Conservation (phyloP, 2,113 vertebrate species). For the Nycticryphes semicollaris region DNA sequence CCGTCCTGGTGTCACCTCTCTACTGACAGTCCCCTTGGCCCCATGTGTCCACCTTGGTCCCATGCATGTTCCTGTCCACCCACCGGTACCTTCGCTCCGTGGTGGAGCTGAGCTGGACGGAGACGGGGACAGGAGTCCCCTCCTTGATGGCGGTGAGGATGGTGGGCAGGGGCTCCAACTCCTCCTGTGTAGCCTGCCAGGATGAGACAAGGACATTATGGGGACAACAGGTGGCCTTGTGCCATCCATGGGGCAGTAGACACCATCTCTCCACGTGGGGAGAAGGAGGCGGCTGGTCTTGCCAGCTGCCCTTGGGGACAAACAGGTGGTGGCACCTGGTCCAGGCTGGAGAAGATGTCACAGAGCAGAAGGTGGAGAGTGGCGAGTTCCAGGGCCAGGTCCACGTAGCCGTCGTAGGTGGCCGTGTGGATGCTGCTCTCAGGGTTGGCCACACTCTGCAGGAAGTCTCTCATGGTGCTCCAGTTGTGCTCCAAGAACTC, state of each 20-base stretch:
- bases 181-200: constrained; percentile 79
- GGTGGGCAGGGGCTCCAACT: constrained; percentile 86
- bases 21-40: neutral
- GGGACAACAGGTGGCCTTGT: neutral
- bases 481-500: constrained; percentile 86
- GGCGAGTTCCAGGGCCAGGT: constrained; percentile 89
- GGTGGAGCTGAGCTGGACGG: constrained; percentile 47
- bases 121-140: constrained; percentile 74
- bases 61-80: neutral
- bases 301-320: neutral
- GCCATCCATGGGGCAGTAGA: neutral
- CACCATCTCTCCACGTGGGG: neutral
- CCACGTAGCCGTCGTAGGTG: constrained; percentile 85
- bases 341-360: constrained; percentile 82
- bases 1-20: neutral
- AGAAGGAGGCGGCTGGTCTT: neutral
- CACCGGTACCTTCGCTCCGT: neutral
- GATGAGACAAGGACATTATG: neutral
- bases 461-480: constrained; percentile 83
- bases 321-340: constrained; percentile 76
- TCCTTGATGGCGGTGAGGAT: constrained; percentile 88
- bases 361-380: constrained; percentile 90
- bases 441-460: constrained; percentile 80
- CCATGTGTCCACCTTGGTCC: neutral
- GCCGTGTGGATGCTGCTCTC: constrained; percentile 75